Base-by-base conservation (phyloP, 92 coral and sea anemone genomes). In the Actinernus sp. region DNA sequence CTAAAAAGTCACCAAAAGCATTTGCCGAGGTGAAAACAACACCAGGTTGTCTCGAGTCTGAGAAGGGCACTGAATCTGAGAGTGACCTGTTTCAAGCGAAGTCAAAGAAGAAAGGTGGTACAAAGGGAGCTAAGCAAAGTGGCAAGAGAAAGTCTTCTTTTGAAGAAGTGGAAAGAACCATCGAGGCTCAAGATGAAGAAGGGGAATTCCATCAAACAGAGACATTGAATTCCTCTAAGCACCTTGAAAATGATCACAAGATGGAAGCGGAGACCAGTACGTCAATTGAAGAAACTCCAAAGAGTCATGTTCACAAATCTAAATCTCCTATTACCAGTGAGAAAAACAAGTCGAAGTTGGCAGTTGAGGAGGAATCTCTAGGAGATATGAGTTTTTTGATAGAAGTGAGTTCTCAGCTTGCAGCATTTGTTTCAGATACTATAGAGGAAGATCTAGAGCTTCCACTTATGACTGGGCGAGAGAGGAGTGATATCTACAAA, bases 351-450 rank as follows among this genome's bases (percentile, higher is more conserved):
- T 14, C 52, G 21, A 17, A 45, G 21, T 6, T 34, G 8, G 6
- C 41, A 6, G 84, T 64, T 3, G 18, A 58, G 23, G 92, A 90
- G 26, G 97, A 81, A 17, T 63, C 71, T 9, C 83, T 90, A 8
- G 92, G 89, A 17, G 86, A 94, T 55, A 75, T 94, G 70, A 70
- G 75, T 57, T 94, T 94, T 32, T 87, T 94, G 27, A 79, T 94
- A 22, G 86, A 83, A 30, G 71, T 92, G 31, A 94, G 93, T 74
- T 83, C 88, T 26, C 72, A 50, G 84, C 92, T 94, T 39, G 70
- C 97, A 3, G 52, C 83, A n/a, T 86, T 94, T 34, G 92, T 91
- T 0, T 32, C 87, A 16, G 74, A 83, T 16, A 39, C 83, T 4
- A 59, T 44, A 0, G 59, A 22, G 50, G 67, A 84, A 11, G 89